A percentile compares a stretch with the other conserved stretches of the same genome.
Conservation (phyloP, 2,113 vertebrate genomes). For the Odontesthes bonariensis region DNA sequence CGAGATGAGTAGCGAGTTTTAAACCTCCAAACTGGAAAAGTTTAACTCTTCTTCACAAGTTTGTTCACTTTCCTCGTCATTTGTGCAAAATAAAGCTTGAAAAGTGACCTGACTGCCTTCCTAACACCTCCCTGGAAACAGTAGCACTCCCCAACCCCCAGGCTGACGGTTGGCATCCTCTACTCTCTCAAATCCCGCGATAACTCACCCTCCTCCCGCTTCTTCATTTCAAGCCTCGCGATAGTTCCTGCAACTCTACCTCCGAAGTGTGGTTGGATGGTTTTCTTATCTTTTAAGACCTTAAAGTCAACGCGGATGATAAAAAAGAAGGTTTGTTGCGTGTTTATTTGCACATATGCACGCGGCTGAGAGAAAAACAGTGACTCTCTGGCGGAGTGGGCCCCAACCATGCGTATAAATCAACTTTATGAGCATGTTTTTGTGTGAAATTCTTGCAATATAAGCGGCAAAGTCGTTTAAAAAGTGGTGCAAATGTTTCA, state of each 20-base stretch:
- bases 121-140: constrained; percentile 28
- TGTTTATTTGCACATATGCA: neutral
- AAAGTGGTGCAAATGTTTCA: neutral
- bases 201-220: neutral
- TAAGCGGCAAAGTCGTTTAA: neutral
- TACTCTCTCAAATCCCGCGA: constrained; percentile 23
- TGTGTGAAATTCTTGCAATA: neutral
- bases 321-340: neutral
- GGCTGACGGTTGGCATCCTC: constrained; percentile 48
- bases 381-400: accelerated
- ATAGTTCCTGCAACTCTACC: neutral
- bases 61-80: neutral
- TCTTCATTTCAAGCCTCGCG: constrained; percentile 12
- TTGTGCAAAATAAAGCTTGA: constrained; percentile 10
- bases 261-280: constrained; percentile 24
- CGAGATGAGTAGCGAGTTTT: no score
- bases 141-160: constrained; percentile 22
- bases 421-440: neutral
- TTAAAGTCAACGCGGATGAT: constrained; percentile 3
- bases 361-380: no score
- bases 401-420: neutral
- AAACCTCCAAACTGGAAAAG: neutral
- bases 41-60: neutral
- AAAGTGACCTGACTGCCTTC: neutral
- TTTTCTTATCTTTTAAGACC: constrained; percentile 34